Evolutionary conservation across 2,113 vertebrate species (phyloP).

Genomic region (Dasypus novemcinctus): DNA sequence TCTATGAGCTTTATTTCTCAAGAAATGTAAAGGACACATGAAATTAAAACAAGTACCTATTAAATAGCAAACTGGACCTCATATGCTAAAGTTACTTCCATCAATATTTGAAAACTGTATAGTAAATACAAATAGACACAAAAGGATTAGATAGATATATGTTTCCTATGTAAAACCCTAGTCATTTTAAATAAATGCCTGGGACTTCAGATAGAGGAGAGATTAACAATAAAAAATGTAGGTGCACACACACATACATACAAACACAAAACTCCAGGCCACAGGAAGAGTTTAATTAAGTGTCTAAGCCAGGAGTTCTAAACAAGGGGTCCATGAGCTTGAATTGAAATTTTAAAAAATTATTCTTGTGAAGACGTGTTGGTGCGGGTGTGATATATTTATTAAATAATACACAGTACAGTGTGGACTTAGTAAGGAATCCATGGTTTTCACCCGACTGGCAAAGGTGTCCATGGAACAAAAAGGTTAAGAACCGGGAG

Average conservation of each 20-base stretch:
- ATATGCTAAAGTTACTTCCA: not conserved
- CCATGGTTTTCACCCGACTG: no score
- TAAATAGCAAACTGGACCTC: slow-evolving; percentile 36
- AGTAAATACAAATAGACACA: not conserved
- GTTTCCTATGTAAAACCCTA: not conserved
- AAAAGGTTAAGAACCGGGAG: no score
- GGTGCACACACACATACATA: not conserved
- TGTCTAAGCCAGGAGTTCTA: not conserved
- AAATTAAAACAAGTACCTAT: slow-evolving; percentile 35
- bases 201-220: not conserved
- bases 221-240: not conserved
- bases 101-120: slow-evolving; percentile 23
- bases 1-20: not conserved
- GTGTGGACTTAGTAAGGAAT: no score
- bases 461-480: no score
- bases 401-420: no score
- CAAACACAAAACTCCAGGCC: not conserved
- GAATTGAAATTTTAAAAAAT: no score
- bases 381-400: no score
- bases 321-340: no score
- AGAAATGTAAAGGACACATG: slow-evolving; percentile 3
- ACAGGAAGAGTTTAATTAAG: not conserved
- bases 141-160: not conserved
- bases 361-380: no score
- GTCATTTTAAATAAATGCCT: not conserved